These are phyloP conservation scores for Engystomops pustulosus DNA, from an alignment of 2,113 vertebrate genomes.

Conservation along the genomic window DNA sequence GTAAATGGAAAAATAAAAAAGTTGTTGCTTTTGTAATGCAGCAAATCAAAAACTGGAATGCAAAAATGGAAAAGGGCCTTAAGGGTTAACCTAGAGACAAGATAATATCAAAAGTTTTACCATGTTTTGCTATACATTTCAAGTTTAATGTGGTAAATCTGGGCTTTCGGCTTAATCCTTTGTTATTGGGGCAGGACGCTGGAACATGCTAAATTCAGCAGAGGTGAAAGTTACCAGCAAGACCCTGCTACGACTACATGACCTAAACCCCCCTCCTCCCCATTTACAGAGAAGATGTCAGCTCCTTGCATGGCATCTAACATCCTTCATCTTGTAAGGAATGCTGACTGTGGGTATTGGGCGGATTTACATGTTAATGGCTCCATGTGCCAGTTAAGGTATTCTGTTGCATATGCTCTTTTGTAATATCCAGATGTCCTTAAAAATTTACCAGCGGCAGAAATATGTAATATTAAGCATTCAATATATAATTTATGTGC, in stretches of 20 bases:
- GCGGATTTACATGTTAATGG: constrained; percentile 22
- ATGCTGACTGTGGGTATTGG: background rate
- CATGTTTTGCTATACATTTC: no score
- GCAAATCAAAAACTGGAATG: no score
- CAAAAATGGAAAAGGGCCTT: no score
- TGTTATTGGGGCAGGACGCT: no score
- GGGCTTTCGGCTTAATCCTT: no score
- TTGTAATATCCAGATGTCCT: constrained; percentile 42
- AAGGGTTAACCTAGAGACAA: no score
- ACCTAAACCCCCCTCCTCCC: background rate
- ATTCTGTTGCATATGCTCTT: constrained; percentile 21
- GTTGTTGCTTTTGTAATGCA: no score
- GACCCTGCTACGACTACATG: background rate
- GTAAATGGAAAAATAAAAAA: no score
- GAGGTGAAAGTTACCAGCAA: no score
- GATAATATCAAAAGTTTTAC: no score
- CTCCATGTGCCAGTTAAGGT: background rate
- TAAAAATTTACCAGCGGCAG: constrained; percentile 13
- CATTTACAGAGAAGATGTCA: background rate
- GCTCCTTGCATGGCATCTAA: background rate
- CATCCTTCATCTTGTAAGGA: constrained; percentile 12
- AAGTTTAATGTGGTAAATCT: no score
- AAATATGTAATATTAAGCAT: constrained; percentile 41
- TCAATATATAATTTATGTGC: constrained; percentile 29
- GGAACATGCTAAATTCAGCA: no score